Evolutionary conservation across 2,888 invertebrate species (phyloP).

Genomic region (Stenolophus ochropezus): DNA sequence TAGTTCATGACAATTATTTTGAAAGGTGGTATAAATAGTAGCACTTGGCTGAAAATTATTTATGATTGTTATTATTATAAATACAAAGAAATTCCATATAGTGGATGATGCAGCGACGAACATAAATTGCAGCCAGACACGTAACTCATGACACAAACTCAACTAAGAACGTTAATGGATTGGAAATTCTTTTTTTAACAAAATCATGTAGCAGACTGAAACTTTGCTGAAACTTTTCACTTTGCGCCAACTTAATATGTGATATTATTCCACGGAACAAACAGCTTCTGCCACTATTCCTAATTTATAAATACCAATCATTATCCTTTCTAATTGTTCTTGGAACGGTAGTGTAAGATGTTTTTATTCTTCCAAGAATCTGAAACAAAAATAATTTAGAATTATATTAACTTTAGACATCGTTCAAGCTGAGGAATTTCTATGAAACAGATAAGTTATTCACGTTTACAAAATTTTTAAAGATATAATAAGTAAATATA

Average conservation of each 20-base stretch:
- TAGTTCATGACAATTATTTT: background rate
- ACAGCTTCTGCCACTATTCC: background rate
- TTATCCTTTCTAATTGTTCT: no score
- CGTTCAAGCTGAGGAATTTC: no score
- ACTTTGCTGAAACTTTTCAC: slow-evolving; percentile 18
- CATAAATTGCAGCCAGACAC: slow-evolving; percentile 29
- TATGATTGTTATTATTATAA: background rate
- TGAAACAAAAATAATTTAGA: no score
- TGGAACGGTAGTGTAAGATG: no score
- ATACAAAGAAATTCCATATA: background rate
- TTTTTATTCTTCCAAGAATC: no score
- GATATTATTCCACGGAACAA: background rate
- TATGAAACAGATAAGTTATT: no score
- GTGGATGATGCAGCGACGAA: background rate
- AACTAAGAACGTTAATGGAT: slow-evolving; percentile 32
- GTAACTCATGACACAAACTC: slow-evolving; percentile 4
- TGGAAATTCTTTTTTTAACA: slow-evolving; percentile 37
- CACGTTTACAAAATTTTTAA: no score
- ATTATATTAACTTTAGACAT: no score
- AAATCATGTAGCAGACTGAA: background rate
- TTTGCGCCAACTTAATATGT: background rate
- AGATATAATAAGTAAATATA: no score
- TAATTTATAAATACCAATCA: no score
- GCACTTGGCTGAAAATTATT: background rate
- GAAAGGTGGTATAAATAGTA: background rate